Conservation (phyloP, 2,113 vertebrate genomes). For the Phoenicopterus ruber region DNA sequence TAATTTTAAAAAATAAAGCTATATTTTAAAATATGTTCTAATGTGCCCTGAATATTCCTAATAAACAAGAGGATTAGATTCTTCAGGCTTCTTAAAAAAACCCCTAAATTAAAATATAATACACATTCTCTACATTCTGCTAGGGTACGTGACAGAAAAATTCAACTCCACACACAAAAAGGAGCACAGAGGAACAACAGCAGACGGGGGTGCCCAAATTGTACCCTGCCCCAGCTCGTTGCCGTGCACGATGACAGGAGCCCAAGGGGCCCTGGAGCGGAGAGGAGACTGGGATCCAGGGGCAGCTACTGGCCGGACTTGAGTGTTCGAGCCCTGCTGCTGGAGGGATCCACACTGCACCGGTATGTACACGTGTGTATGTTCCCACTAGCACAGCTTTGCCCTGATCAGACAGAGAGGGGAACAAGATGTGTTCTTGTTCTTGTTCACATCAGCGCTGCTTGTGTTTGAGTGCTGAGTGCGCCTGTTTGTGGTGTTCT, state of each 20-base stretch:
- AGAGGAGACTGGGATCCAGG: background rate
- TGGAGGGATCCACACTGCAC: background rate
- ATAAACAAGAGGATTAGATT: background rate
- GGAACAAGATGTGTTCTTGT: background rate
- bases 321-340: background rate
- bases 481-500: background rate
- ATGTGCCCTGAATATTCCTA: background rate
- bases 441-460: fast-evolving
- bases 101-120: background rate
- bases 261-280: background rate
- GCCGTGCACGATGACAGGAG: background rate
- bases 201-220: fast-evolving
- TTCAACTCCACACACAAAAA: background rate
- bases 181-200: background rate
- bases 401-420: background rate
- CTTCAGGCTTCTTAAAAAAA: background rate
- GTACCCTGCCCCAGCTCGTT: background rate
- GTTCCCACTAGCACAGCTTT: background rate
- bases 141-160: background rate
- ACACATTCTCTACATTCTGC: fast-evolving
- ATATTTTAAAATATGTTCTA: background rate
- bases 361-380: fast-evolving
- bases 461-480: background rate
- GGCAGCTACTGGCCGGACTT: background rate
- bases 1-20: background rate